These are phyloP conservation scores for Chymomyza costata DNA, from an alignment of 1,140 invertebrate species.

Conservation along the genomic window DNA sequence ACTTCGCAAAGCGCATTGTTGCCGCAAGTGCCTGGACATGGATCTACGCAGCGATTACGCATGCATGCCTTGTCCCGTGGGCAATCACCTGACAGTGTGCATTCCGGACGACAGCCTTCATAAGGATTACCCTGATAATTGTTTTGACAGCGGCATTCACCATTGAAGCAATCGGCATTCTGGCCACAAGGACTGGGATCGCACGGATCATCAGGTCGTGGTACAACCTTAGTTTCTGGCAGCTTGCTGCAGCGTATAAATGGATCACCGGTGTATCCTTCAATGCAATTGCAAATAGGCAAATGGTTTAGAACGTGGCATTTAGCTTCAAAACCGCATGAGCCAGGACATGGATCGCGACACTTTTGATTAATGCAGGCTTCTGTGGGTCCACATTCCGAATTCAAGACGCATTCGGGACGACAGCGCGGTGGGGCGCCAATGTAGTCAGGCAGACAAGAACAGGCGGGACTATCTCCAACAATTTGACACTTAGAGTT, in stretches of 20 bases:
- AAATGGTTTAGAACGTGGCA: slow-evolving; percentile 84
- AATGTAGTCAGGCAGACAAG: slow-evolving; percentile 84
- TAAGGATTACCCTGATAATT: slow-evolving; percentile 90
- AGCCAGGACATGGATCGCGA: slow-evolving; percentile 84
- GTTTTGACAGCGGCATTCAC: slow-evolving; percentile 84
- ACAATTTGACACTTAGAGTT: slow-evolving; percentile 86
- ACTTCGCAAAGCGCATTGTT: slow-evolving; percentile 89
- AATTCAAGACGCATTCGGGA: slow-evolving; percentile 85
- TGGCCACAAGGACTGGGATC: slow-evolving; percentile 88
- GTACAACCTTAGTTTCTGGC: slow-evolving; percentile 31
- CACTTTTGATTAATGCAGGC: slow-evolving; percentile 85
- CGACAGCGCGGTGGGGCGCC: slow-evolving; percentile 86
- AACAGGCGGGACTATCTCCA: slow-evolving; percentile 84
- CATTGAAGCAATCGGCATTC: slow-evolving; percentile 87
- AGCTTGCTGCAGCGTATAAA: slow-evolving; percentile 80
- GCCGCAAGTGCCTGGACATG: slow-evolving; percentile 88
- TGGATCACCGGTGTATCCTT: slow-evolving; percentile 82
- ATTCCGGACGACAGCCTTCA: slow-evolving; percentile 87
- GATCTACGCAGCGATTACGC: slow-evolving; percentile 87
- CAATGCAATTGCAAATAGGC: slow-evolving; percentile 82
- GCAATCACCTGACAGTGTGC: slow-evolving; percentile 88
- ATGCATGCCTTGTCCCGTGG: slow-evolving; percentile 86
- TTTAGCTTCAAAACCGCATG: slow-evolving; percentile 82
- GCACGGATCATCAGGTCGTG: slow-evolving; percentile 79
- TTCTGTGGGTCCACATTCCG: slow-evolving; percentile 84